Evolutionary conservation across 2,113 vertebrate species (phyloP).

Genomic region (Benitochromis conjunctus): DNA sequence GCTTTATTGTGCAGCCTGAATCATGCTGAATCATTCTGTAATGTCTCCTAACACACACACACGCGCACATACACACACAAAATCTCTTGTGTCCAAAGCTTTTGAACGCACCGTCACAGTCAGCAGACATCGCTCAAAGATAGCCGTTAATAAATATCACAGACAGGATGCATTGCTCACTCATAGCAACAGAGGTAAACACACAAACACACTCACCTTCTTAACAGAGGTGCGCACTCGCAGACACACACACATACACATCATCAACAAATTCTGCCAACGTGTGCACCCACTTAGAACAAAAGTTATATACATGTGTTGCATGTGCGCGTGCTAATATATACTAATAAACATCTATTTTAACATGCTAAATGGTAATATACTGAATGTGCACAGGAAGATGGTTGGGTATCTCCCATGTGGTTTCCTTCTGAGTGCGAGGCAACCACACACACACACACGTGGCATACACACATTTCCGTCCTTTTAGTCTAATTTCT

Average conservation of each 20-base stretch:
- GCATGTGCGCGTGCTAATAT: background rate
- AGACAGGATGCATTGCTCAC: slow-evolving; percentile 36
- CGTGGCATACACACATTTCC: background rate
- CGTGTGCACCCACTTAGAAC: background rate
- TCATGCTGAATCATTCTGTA: slow-evolving; percentile 44
- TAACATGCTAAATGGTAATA: background rate
- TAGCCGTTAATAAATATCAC: slow-evolving; percentile 56
- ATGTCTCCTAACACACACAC: background rate
- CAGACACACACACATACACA: background rate
- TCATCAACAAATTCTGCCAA: background rate
- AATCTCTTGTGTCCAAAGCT: background rate
- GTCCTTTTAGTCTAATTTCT: slow-evolving; percentile 5
- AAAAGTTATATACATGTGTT: background rate
- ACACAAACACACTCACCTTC: slow-evolving; percentile 30
- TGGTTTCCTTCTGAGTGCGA: slow-evolving; percentile 28
- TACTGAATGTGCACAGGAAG: slow-evolving; percentile 17
- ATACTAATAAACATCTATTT: rapidly evolving
- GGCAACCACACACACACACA: background rate
- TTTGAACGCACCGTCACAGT: slow-evolving; percentile 18
- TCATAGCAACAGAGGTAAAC: slow-evolving; percentile 68
- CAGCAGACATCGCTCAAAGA: slow-evolving; percentile 51
- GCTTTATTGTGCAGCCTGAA: slow-evolving; percentile 12
- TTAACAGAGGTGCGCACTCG: background rate
- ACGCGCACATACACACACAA: background rate
- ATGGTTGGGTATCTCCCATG: background rate